Evolutionary conservation across 2,113 vertebrate species (phyloP).

Genomic region (Nettapus auritus): DNA sequence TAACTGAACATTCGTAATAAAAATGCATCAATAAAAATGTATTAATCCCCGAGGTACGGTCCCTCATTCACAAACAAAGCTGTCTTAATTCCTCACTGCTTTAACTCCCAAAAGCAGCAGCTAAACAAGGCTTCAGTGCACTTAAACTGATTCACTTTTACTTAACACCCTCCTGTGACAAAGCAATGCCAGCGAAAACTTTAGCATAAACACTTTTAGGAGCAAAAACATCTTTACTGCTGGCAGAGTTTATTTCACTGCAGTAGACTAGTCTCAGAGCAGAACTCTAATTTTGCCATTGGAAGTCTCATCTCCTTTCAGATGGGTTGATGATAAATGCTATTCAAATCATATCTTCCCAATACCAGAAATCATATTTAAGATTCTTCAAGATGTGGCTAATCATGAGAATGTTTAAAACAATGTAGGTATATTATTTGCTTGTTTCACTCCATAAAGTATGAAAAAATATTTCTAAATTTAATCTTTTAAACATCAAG

Average conservation of each 20-base stretch:
- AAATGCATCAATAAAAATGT: slow-evolving; percentile 32
- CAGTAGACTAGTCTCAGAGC: background rate
- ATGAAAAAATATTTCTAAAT: background rate
- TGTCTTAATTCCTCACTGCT: slow-evolving; percentile 37
- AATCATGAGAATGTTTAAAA: background rate
- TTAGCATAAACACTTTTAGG: background rate
- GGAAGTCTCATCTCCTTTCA: background rate
- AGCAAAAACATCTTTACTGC: slow-evolving; percentile 9
- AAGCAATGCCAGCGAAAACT: slow-evolving; percentile 8
- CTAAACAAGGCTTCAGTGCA: slow-evolving; percentile 18
- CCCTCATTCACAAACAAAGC: slow-evolving; percentile 48
- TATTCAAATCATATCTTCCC: background rate
- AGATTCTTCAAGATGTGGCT: background rate
- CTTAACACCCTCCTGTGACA: slow-evolving; percentile 28
- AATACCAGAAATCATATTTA: background rate
- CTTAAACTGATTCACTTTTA: slow-evolving; percentile 49
- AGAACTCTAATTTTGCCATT: background rate
- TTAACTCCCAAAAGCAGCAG: slow-evolving; percentile 39
- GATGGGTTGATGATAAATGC: background rate
- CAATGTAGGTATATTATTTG: background rate
- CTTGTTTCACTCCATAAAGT: background rate
- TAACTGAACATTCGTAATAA: slow-evolving; percentile 7
- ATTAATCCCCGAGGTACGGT: slow-evolving; percentile 25
- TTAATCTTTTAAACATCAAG: background rate
- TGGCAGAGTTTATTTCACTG: background rate